Evolutionary conservation across 2,797 vertebrate genomes (phyloP).

Genomic region (Labeo calbasu): DNA sequence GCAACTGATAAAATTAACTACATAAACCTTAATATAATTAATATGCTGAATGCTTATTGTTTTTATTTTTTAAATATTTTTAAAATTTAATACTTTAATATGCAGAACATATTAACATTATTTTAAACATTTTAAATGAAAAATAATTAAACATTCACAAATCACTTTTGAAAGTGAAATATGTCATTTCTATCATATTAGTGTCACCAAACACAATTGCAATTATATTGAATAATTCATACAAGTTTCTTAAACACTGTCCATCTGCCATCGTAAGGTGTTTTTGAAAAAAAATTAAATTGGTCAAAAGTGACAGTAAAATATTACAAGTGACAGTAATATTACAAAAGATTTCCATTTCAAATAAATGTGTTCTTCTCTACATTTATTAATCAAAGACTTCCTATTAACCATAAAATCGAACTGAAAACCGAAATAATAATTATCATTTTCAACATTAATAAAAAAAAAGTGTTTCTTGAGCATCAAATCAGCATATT

Average conservation of each 20-base stretch:
- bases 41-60: not conserved
- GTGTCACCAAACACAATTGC: not conserved
- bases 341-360: not conserved
- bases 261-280: not conserved
- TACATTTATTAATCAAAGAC: not conserved
- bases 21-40: not conserved
- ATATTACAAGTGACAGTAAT: too few species aligned
- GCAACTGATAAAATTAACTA: not conserved
- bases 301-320: not conserved
- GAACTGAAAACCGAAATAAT: too few species aligned
- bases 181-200: not conserved
- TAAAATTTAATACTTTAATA: not conserved
- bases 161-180: not conserved
- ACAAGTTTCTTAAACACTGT: not conserved
- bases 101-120: not conserved
- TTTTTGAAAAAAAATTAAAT: not conserved
- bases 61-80: not conserved
- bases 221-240: not conserved
- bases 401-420: not conserved
- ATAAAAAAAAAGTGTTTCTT: not conserved
- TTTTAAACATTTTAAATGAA: not conserved
- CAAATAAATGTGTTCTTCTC: not conserved
- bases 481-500: not conserved
- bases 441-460: not conserved
- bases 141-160: not conserved